These are phyloP conservation scores for Sesamia inferens DNA, from an alignment of 2,888 invertebrate genomes.

Conservation along the genomic window DNA sequence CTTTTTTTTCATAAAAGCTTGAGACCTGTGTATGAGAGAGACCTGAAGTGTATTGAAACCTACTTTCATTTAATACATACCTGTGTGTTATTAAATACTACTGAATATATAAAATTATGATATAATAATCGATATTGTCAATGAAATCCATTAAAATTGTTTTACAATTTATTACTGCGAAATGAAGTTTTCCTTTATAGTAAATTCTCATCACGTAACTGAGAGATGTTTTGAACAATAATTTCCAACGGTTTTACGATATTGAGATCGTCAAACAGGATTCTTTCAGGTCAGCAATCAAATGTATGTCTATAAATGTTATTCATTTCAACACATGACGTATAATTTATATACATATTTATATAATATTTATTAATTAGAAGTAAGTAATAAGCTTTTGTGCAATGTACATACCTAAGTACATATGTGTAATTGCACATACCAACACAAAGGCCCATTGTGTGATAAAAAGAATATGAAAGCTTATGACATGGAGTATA, in stretches of 20 bases:
- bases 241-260: conserved; percentile 33
- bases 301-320: conserved; percentile 33
- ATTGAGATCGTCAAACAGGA: conserved; percentile 21
- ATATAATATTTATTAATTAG: conserved; percentile 19
- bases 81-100: not conserved
- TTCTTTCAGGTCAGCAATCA: conserved; percentile 40
- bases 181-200: conserved; percentile 14
- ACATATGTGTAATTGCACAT: too few species aligned
- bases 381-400: conserved; percentile 2
- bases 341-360: conserved; percentile 7
- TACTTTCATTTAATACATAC: not conserved
- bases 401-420: not conserved
- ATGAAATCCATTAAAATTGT: not conserved
- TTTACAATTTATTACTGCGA: conserved; percentile 13
- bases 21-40: too few species aligned
- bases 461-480: not conserved
- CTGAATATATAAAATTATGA: not conserved
- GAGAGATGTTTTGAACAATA: conserved; percentile 32
- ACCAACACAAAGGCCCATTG: not conserved
- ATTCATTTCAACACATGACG: conserved; percentile 20
- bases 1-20: not conserved
- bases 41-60: not conserved
- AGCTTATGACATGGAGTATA: not conserved
- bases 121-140: not conserved
- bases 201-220: conserved; percentile 19